These are phyloP conservation scores for Danionella cerebrum DNA, from an alignment of 2,113 vertebrate species.

Conservation along the genomic window DNA sequence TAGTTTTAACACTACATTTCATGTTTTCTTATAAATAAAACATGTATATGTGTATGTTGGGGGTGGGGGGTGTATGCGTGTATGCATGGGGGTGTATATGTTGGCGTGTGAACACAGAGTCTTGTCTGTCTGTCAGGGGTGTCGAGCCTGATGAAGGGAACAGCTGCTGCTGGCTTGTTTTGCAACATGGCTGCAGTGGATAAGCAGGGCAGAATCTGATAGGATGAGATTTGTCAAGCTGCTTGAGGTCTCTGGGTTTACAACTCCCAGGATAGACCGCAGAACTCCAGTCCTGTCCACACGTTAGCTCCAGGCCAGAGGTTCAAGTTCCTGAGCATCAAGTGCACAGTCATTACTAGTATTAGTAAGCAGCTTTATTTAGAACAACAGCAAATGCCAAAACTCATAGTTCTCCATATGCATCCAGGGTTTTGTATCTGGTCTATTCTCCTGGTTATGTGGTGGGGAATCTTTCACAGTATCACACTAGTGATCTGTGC, in stretches of 20 bases:
- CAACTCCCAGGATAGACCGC: constrained; percentile 9
- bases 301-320: background rate
- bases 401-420: too few relatives aligned
- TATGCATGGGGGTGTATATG: too few relatives aligned
- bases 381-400: background rate
- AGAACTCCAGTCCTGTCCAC: constrained; percentile 14
- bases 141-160: constrained; percentile 10
- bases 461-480: background rate
- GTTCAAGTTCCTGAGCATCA: constrained; percentile 25
- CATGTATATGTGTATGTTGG: too few relatives aligned
- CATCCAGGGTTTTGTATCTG: background rate
- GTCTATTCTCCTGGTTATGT: background rate
- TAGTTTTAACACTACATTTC: too few relatives aligned
- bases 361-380: background rate
- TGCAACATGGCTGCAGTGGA: constrained; percentile 4
- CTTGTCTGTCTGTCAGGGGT: too few relatives aligned
- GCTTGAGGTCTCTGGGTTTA: constrained; percentile 1
- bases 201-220: background rate
- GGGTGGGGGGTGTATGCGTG: too few relatives aligned
- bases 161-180: constrained; percentile 25
- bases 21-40: background rate
- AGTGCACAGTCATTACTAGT: background rate
- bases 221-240: constrained; percentile 16
- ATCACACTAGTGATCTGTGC: too few relatives aligned
- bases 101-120: too few relatives aligned